phyloP scores from a whole-genome alignment of 2,888 invertebrate species.

The Nesidiocoris tenuis region DNA sequence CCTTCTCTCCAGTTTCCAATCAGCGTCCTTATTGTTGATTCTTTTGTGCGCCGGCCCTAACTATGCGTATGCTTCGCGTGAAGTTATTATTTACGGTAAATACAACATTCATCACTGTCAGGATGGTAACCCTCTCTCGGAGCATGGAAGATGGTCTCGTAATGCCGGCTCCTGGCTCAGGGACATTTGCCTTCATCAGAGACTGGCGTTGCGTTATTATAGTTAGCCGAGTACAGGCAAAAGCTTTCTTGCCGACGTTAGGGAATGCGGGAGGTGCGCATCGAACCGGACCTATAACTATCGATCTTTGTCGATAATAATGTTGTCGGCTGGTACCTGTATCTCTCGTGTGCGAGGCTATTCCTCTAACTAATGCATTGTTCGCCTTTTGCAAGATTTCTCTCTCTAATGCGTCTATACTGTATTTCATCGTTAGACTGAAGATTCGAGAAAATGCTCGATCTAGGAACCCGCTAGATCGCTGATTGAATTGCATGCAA shows the following conservation, averaged over 20 bases:
- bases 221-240: slow-evolving; percentile 11
- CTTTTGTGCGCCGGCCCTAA: neutral
- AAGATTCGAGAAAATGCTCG: too few species aligned
- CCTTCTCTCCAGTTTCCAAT: slow-evolving; percentile 7
- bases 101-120: slow-evolving; percentile 36
- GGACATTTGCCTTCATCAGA: slow-evolving; percentile 22
- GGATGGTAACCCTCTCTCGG: too few species aligned
- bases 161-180: slow-evolving; percentile 14
- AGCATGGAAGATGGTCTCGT: neutral
- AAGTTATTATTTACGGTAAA: slow-evolving; percentile 27
- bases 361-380: slow-evolving; percentile 6
- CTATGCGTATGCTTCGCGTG: neutral
- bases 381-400: neutral
- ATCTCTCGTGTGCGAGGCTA: slow-evolving; percentile 8
- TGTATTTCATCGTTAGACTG: too few species aligned
- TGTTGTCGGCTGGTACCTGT: neutral
- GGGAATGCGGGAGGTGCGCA: slow-evolving; percentile 8
- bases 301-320: slow-evolving; percentile 25
- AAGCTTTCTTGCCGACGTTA: neutral
- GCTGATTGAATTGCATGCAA: too few species aligned
- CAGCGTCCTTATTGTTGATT: neutral
- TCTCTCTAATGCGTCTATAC: too few species aligned
- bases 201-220: neutral
- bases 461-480: too few species aligned
- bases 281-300: slow-evolving; percentile 13